phyloP scores from a whole-genome alignment of 1,140 invertebrate species.

The Brachionus rotundiformis region DNA sequence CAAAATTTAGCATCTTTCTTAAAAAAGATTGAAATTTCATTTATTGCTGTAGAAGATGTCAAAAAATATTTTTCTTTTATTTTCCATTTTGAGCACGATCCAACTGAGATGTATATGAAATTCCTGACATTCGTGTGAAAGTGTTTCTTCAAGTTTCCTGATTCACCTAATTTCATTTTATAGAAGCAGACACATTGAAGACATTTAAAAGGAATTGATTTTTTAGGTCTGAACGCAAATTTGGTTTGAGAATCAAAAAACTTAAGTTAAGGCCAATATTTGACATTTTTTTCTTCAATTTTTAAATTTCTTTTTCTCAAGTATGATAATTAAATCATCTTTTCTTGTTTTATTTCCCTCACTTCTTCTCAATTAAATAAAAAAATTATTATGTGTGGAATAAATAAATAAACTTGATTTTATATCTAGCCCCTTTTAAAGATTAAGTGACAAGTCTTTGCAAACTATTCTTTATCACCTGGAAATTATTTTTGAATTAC shows the following conservation, averaged over 20 bases:
- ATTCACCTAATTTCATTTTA: neutral
- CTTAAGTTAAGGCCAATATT: neutral
- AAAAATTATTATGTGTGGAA: no score
- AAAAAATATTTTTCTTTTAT: slow-evolving; percentile 14
- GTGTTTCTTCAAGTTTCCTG: neutral
- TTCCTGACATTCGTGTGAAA: neutral
- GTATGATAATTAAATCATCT: neutral
- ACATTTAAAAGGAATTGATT: neutral
- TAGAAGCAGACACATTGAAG: neutral
- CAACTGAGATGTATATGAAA: neutral
- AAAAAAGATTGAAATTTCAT: neutral
- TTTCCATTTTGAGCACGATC: neutral
- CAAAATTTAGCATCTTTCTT: neutral
- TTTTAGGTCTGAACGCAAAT: neutral
- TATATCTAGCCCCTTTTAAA: no score
- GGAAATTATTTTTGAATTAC: no score
- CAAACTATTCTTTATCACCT: no score
- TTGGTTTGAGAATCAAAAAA: neutral
- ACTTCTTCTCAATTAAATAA: no score
- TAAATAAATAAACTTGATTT: no score
- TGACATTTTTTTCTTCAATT: neutral
- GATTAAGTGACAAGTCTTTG: no score
- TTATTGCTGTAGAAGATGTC: neutral
- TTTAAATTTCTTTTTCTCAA: neutral
- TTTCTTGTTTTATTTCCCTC: neutral